A percentile compares a stretch with the other conserved stretches of the same genome.
These are phyloP conservation scores for Xestia sexstrigata DNA, from an alignment of 2,888 invertebrate genomes.

Conservation along the genomic window DNA sequence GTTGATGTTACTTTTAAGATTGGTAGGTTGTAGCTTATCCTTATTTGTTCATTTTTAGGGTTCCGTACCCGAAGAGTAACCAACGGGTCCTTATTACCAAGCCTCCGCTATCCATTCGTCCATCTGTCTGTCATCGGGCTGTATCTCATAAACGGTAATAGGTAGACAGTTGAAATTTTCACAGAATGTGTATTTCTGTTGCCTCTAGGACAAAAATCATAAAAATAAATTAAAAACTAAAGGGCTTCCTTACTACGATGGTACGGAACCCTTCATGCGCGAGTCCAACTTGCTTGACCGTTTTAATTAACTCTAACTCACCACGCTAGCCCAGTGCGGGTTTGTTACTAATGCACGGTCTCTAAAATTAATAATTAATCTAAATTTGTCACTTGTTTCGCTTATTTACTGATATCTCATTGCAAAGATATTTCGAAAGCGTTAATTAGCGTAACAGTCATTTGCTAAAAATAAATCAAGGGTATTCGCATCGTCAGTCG, in stretches of 20 bases:
- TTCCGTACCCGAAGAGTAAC: no score
- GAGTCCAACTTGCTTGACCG: no score
- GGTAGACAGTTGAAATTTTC: no score
- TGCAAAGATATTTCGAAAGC: constrained; percentile 13
- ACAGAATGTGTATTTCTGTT: no score
- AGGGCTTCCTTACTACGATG: no score
- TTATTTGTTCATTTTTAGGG: background rate
- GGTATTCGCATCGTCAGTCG: constrained; percentile 40
- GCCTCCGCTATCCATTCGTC: no score
- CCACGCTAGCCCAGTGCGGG: background rate
- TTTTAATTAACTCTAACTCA: background rate
- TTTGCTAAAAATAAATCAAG: constrained; percentile 47
- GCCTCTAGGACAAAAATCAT: no score
- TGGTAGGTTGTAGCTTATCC: background rate
- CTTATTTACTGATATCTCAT: background rate
- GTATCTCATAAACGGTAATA: no score
- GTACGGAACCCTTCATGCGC: no score
- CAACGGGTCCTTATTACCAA: no score
- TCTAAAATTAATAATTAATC: background rate
- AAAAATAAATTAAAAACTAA: no score
- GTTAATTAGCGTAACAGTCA: constrained; percentile 52
- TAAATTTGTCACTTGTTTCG: background rate
- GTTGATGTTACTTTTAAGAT: background rate
- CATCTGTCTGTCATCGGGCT: no score
- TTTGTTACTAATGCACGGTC: background rate